Base-by-base conservation (phyloP, 2,888 invertebrate genomes). In the Trachelus troglodyta region DNA sequence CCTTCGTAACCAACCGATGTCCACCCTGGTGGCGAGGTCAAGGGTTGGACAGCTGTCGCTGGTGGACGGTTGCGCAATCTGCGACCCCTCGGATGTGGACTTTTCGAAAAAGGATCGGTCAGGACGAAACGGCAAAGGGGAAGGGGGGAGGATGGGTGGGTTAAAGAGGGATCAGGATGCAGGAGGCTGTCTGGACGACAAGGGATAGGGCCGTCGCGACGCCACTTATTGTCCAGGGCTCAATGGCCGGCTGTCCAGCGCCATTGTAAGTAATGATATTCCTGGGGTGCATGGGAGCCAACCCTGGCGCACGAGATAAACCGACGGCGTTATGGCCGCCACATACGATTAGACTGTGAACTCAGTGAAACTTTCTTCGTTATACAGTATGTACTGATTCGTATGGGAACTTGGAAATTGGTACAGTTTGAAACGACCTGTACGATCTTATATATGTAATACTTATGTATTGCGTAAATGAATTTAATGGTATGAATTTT, bases 21-120 rank as follows among this genome's bases (percentile, higher is more conserved):
- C 74, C 75, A 40, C 68, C 69, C 75, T 31, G 69, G 74, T 77
- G 79, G 71, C 76, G 80, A 82, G 91, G 91, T 91, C 91, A 91
- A 91, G 91, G 91, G 91, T 91, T 91, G 90, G 89, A 89, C 91
- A 91, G 91, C 90, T 91, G 90, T 87, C 87, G 85, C 85, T 82
- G 40, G 40, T 40, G 90, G 90, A 90, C 91, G 89, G 90, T 91
- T 91, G 88, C 90, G 90, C 90, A 90, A 89, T 89, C 89, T 86
- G 87, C 85, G 84, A 78, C 56, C 81, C 74, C 74, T 74, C 69
- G 69, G 15, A 6, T 15, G 40, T 15, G 15, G 15, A 40, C 15
- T 40, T 40, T 40, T 40, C 15, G 40, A 40, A 15, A 40, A 40
- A 40, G 40, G 40, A 40, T 40, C 40, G 40, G 40, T 40, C 40